Base-by-base conservation (phyloP, 2,113 vertebrate species). In the Sphaerodactylus townsendi region DNA sequence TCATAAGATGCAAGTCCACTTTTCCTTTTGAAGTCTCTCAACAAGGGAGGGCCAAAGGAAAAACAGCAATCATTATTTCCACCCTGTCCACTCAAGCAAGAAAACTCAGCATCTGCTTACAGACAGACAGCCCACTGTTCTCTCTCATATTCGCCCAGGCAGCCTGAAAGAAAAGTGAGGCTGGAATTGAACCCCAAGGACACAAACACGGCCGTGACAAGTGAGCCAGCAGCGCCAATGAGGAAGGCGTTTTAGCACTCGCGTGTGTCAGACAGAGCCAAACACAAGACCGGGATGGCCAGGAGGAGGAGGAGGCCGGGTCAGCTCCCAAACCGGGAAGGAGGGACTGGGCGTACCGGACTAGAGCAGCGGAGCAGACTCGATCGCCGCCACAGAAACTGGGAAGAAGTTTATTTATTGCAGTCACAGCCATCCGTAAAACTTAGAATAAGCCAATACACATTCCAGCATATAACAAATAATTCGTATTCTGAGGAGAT, bases 61-160 rank as follows among this genome's bases (percentile, higher is more conserved):
- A 19, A 44, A 9, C 1, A 23, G 5, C 5, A 53, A 5, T 13
- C 33, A 37, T 2, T 44, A 30, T 44, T 1, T 1, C 79, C 59
- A 3, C 5, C 59, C 39, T 77, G 19, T 21, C 15, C 13, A 0
- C 0, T 41, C 30, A 77, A 2, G n/a, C 59, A 82, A 10, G 14
- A 74, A 83, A 81, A 39, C 30, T 4, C 6, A 15, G 5, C 41
- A 33, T 37, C 13, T 83, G 64, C 39, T 75, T 64, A 28, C 14
- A 83, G 77, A 78, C 3, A 10, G n/a, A n/a, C n/a, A 68, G 0
- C 4, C 44, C 39, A 35, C 4, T 77, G 0, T 19, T 69, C 69
- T 9, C 21, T 35, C 23, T 82, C 79, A n/a, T 1, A 33, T 0
- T 3, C 4, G 65, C 23, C 4, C 75, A 72, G 0, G 6, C 8